Evolutionary conservation across 2,113 vertebrate genomes (phyloP), one percentile per base, ranked within the genome.

Genomic region (Orthonyx spaldingii): DNA sequence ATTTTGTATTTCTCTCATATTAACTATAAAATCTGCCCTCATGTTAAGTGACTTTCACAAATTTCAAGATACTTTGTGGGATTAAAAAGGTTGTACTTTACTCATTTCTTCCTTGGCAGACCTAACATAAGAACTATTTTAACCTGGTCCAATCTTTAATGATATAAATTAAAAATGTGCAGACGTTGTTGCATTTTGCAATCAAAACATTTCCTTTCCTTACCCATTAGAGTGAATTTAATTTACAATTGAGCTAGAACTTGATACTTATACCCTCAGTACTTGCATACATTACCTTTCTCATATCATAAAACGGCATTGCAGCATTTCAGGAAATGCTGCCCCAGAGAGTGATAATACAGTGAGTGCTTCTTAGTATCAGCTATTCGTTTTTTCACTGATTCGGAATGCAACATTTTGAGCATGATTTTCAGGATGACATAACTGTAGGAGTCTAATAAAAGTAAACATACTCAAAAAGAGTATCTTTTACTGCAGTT

Each of bases 141-240:
- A 86, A 76, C 57, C 18, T 72, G 37, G 30, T 80, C 12, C 19
- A 84, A 61, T 64, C 13, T 91, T 85, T 80, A 90, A 87, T 71
- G 5, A 87, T 60, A 72, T 23, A 63, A 81, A 69, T n/a, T 68
- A 87, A 87, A 92, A 80, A 52, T 23, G 11, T 28, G 74, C 39
- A 77, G 33, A 57, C 27, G 4, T 39, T 93, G 10, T 30, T 90
- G 21, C 41, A 82, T 89, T 94, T 92, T 94, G 13, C 50, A 90
- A 57, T 55, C 57, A 65, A 95, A 97, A 93, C 87, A 88, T 95
- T 97, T 95, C 42, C 39, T 93, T 95, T 90, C 57, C 35, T 91
- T 87, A 70, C 12, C 11, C 23, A 61, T 95, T 86, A 60, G 72
- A 55, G 32, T 79, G 71, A 91, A 84, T 89, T 91, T 93, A 59